Evolutionary conservation across 2,888 invertebrate genomes (phyloP), one percentile per base, ranked within the genome.

Genomic region (Spatulosminthurus flaviceps): DNA sequence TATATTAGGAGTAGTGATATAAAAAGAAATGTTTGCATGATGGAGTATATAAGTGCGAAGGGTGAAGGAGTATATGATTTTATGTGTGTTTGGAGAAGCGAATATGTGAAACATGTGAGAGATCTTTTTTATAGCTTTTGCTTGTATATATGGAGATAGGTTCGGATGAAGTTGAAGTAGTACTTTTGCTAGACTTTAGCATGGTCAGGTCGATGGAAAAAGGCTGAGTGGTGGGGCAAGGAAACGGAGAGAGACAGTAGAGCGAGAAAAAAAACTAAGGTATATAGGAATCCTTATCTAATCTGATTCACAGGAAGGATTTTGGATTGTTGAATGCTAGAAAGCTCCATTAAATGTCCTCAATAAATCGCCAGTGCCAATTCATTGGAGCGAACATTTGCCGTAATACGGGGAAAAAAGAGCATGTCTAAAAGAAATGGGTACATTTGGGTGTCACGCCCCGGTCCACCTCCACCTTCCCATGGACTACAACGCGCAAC

Each of bases 301-400:
- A 81, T 81, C 81, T 81, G 79, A 81, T 77, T 79, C 79, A 69
- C 61, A 78, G 80, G 69, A 76, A 74, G 79, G 79, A 80, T 77
- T 77, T 72, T 78, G 78, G 75, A 69, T 61, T 77, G 70, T 72
- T 66, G 76, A 79, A 77, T 79, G 76, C 78, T 73, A 51, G 74
- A 74, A 75, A 78, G 79, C 71, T 77, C 81, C 79, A 81, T 81
- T 81, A 81, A 81, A 79, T 81, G 79, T 72, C 67, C 77, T 74
- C 80, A 77, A 81, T 81, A 81, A 81, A 81, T 81, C 78, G 72
- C 77, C 79, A 72, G 70, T 81, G 81, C 73, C 79, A 77, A 79
- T 78, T 79, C 81, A 81, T 79, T 81, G 79, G 73, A 79, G 72
- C 70, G 69, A 73, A 79, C 78, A 81, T 75, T 81, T 79, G 79